Conservation (phyloP, 2,888 invertebrate genomes). For the Neoitamus cyanurus region DNA sequence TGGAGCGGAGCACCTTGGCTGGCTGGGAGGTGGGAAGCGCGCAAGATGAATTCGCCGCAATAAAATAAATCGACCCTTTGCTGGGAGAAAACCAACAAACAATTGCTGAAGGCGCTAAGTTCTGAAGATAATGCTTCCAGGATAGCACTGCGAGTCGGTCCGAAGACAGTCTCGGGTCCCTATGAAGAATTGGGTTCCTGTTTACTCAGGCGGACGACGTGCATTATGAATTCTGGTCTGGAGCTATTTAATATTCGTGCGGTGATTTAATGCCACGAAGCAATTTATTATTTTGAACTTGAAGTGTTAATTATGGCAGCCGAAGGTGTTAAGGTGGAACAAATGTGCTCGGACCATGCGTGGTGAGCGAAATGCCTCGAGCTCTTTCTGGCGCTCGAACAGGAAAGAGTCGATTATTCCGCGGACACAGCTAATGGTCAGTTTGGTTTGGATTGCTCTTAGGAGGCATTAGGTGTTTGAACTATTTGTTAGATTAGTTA, state of each 20-base stretch:
- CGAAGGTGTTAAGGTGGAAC: constrained; percentile 39
- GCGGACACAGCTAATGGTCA: background rate
- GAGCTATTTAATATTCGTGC: constrained; percentile 34
- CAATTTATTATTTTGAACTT: constrained; percentile 42
- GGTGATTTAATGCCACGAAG: constrained; percentile 34
- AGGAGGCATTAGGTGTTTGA: background rate
- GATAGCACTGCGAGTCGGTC: background rate
- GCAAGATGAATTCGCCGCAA: constrained; percentile 16
- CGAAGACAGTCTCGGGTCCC: background rate
- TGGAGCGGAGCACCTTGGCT: background rate
- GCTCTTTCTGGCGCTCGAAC: background rate
- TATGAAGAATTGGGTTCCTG: constrained; percentile 21
- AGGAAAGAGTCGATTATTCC: background rate
- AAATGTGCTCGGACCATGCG: background rate
- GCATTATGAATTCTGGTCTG: constrained; percentile 40
- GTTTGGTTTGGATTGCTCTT: background rate
- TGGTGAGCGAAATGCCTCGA: background rate
- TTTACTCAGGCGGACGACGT: constrained; percentile 26
- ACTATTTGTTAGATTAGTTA: background rate
- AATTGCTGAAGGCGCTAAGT: constrained; percentile 34
- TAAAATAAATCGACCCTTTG: constrained; percentile 34
- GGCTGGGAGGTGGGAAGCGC: constrained; percentile 22
- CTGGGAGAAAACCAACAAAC: constrained; percentile 42
- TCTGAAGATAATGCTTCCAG: constrained; percentile 34
- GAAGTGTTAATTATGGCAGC: constrained; percentile 46